Conservation (phyloP, 2,888 invertebrate species). For the Mesoligia furuncula region DNA sequence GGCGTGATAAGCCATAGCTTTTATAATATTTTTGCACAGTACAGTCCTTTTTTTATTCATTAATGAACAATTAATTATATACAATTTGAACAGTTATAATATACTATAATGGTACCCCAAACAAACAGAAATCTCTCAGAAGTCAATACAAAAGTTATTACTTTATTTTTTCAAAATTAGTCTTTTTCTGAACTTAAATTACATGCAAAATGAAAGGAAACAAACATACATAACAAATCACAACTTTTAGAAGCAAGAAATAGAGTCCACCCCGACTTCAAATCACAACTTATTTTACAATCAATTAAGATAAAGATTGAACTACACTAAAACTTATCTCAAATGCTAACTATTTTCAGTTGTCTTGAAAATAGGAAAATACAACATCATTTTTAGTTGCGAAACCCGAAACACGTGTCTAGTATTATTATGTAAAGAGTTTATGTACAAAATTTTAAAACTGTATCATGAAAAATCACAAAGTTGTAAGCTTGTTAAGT, state of each 20-base stretch:
- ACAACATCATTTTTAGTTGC: too few species aligned
- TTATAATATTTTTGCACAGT: neutral
- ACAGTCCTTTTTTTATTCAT: neutral
- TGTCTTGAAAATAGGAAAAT: slow-evolving; percentile 19
- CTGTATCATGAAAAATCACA: too few species aligned
- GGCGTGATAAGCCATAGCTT: neutral
- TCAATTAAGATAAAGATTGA: neutral
- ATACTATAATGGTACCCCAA: neutral
- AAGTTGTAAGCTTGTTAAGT: too few species aligned
- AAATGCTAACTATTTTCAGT: slow-evolving; percentile 7
- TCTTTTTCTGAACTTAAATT: neutral
- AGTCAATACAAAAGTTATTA: too few species aligned
- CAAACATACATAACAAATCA: neutral
- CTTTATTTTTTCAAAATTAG: too few species aligned
- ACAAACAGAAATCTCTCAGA: neutral
- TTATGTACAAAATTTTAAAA: too few species aligned
- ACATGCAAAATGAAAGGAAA: neutral
- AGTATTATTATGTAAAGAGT: too few species aligned
- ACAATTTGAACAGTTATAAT: neutral
- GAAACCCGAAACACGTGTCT: too few species aligned
- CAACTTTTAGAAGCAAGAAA: neutral
- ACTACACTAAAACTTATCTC: neutral
- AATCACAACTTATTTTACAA: neutral
- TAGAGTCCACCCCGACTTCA: neutral
- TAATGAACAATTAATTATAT: neutral